A percentile compares a stretch with the other conserved stretches of the same genome.
Conservation (phyloP, 64 coral and sea anemone genomes). For the Montipora efflorescens region DNA sequence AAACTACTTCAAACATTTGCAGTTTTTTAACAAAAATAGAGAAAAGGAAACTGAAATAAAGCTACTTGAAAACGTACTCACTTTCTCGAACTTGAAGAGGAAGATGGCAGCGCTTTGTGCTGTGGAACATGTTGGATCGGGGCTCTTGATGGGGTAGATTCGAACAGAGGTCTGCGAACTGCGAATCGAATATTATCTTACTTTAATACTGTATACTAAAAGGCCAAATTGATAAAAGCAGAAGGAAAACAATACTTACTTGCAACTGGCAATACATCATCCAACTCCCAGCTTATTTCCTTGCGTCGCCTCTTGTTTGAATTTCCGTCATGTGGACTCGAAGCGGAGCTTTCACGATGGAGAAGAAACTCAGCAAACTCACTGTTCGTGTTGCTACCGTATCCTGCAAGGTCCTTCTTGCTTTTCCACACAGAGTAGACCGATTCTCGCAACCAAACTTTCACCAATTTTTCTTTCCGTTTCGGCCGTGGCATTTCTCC, state of each 20-base stretch:
- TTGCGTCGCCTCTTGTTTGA: background rate
- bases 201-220: background rate
- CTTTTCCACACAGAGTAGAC: background rate
- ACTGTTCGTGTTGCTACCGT: background rate
- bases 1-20: too few relatives aligned
- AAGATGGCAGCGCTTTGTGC: too few relatives aligned
- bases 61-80: too few relatives aligned
- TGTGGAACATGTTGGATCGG: too few relatives aligned
- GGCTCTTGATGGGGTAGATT: too few relatives aligned
- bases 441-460: background rate
- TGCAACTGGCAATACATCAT: background rate
- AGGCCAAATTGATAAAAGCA: background rate
- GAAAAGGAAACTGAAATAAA: too few relatives aligned
- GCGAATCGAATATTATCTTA: background rate
- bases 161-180: background rate
- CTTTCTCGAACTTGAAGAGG: too few relatives aligned
- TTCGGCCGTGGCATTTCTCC: background rate
- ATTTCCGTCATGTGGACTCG: background rate
- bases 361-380: conserved; percentile 57
- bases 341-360: conserved; percentile 11
- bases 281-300: background rate
- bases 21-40: too few relatives aligned
- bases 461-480: background rate
- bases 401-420: background rate
- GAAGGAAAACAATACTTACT: conserved; percentile 5